Evolutionary conservation across 1,140 invertebrate species (phyloP).

Genomic region (Archegozetes longisetosus): DNA sequence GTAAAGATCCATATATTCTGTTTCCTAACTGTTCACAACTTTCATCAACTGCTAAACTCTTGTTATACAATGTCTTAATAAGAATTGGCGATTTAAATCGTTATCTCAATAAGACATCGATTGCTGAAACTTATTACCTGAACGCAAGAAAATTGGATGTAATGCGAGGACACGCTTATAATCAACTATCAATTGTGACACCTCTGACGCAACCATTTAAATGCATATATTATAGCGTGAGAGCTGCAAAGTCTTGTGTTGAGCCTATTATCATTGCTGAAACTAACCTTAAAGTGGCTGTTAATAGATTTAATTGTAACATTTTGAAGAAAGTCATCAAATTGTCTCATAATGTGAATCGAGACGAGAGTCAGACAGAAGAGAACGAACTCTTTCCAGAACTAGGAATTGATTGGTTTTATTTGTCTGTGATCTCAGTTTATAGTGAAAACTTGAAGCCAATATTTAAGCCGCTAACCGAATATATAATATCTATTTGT

Average conservation of each 20-base stretch:
- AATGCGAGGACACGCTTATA: slow-evolving; percentile 15
- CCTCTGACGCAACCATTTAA: slow-evolving; percentile 4
- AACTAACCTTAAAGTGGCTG: slow-evolving; percentile 9
- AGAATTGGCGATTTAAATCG: slow-evolving; percentile 17
- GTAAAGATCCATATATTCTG: not conserved
- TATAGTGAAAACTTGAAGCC: slow-evolving; percentile 13
- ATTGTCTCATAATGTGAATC: not conserved
- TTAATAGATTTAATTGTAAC: slow-evolving; percentile 1
- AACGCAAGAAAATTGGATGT: slow-evolving; percentile 14
- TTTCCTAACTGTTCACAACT: not conserved
- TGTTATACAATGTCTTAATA: slow-evolving; percentile 17
- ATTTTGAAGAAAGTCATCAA: not conserved
- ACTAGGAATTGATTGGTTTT: slow-evolving; percentile 14
- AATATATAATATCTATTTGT: not conserved
- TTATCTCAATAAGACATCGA: slow-evolving; percentile 1
- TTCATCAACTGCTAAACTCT: not conserved
- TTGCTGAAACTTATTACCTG: slow-evolving; percentile 15
- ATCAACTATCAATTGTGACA: slow-evolving; percentile 16
- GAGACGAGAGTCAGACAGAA: not conserved
- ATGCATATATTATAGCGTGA: slow-evolving; percentile 12
- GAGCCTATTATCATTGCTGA: slow-evolving; percentile 13
- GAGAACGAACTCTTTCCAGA: not conserved
- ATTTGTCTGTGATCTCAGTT: slow-evolving; percentile 14
- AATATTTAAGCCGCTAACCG: slow-evolving; percentile 1
- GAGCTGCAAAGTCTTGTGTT: slow-evolving; percentile 6